A percentile compares a stretch with the other conserved stretches of the same genome.
These are phyloP conservation scores for Gambusia holbrooki DNA, from an alignment of 2,113 vertebrate species.

Conservation along the genomic window DNA sequence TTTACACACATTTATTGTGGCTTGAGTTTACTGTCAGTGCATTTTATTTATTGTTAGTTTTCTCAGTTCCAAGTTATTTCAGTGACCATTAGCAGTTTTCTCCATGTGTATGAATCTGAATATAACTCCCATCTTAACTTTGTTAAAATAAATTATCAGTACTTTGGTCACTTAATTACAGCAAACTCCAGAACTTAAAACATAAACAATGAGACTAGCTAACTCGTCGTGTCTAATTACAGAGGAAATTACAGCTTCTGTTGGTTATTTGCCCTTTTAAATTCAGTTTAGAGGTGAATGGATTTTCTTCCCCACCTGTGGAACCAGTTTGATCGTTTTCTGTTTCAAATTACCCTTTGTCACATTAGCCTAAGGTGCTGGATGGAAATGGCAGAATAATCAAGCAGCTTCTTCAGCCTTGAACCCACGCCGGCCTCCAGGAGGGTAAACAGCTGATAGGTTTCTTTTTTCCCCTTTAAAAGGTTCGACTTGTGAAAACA, in stretches of 20 bases:
- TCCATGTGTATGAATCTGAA: neutral
- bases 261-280: neutral
- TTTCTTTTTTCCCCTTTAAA: constrained; percentile 35
- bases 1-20: too few relatives aligned
- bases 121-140: neutral
- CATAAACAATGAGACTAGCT: neutral
- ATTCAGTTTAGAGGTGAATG: neutral
- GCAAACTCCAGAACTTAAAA: neutral
- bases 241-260: neutral
- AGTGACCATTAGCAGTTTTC: neutral
- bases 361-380: constrained; percentile 42
- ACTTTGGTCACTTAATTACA: neutral
- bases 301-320: constrained; percentile 1
- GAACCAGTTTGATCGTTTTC: constrained; percentile 18
- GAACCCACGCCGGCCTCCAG: constrained; percentile 51
- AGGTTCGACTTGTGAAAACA: constrained; percentile 32
- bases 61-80: too few relatives aligned
- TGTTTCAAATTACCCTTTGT: constrained; percentile 31
- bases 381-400: constrained; percentile 48
- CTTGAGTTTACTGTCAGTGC: too few relatives aligned
- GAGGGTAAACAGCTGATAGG: constrained; percentile 70
- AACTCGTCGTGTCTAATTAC: neutral
- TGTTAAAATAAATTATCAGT: neutral
- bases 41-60: too few relatives aligned
- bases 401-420: constrained; percentile 56